Conservation (phyloP, 2,113 vertebrate species). For the Malurus alboscapulatus region DNA sequence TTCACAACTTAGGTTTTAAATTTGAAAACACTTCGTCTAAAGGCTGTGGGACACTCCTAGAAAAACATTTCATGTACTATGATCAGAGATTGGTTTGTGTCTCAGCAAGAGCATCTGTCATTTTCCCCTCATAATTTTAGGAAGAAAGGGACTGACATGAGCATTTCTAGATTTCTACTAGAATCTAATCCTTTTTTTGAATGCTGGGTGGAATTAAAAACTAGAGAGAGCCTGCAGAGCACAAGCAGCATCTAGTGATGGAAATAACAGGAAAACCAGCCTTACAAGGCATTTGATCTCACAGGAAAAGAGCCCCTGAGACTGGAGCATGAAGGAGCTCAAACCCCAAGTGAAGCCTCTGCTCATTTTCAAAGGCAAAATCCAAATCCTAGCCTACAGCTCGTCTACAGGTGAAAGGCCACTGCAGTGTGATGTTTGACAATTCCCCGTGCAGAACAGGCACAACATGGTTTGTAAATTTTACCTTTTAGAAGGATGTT, state of each 20-base stretch:
- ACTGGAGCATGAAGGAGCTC: background rate
- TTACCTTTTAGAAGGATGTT: background rate
- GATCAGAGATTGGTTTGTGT: background rate
- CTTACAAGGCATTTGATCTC: background rate
- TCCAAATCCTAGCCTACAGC: background rate
- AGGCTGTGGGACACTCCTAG: background rate
- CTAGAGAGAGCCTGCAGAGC: background rate
- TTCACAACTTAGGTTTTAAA: background rate
- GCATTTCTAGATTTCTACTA: background rate
- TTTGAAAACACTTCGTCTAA: background rate
- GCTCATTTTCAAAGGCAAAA: background rate
- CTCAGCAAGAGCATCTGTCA: background rate
- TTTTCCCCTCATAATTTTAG: background rate
- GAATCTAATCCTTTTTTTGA: background rate
- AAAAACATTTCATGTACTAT: background rate
- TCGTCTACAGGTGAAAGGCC: background rate
- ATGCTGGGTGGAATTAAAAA: background rate
- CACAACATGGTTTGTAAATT: background rate
- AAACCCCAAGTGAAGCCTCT: background rate
- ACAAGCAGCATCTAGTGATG: background rate
- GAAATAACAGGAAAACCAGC: background rate
- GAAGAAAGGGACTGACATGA: background rate
- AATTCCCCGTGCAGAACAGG: background rate
- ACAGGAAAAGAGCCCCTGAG: background rate
- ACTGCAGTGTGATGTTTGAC: rapidly evolving